Evolutionary conservation across 2,888 invertebrate species (phyloP), one percentile per base, ranked within the genome.

Genomic region (Rhynchonema sp.): DNA sequence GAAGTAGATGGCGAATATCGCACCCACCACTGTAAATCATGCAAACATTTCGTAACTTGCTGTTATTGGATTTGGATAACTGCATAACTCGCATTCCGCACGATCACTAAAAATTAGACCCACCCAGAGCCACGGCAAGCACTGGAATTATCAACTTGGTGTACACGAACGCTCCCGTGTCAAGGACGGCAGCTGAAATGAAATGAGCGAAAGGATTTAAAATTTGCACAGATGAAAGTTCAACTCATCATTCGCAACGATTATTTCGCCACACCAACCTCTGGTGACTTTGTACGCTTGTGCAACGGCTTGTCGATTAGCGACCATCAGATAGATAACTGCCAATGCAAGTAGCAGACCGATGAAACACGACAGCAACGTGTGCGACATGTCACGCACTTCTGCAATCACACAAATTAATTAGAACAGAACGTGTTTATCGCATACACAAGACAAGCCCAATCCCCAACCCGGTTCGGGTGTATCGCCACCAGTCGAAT

Each of bases 151-250:
- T 59, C 59, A 59, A 27, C 3, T 27, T 17, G n/a, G 29, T 28
- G 30, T 54, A 59, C 9, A 59, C 30, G 54, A 59, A 59, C 6
- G 26, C 2, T 1, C 25, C 46, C 28, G 59, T 59, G 46, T 59
- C 59, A 2, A 54, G 30, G 22, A 30, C 53, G 25, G 56, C 57
- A 25, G 27, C 60, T 56, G 46, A 17, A 59, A 56, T 13, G 3
- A 30, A 38, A 38, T 38, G 20, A 38, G 20, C 20, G 20, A 13
- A 13, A 38, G 9, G 9, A 38, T 20, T 13, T 38, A 38, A 38
- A 38, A 38, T 38, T 20, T 38, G n/a, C n/a, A n/a, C n/a, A n/a
- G n/a, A n/a, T n/a, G n/a, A n/a, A n/a, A n/a, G n/a, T n/a, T n/a
- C n/a, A n/a, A n/a, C n/a, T n/a, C n/a, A n/a, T n/a, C n/a, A n/a